Conservation (phyloP, 2,888 invertebrate genomes). For the Tipula helvola region DNA sequence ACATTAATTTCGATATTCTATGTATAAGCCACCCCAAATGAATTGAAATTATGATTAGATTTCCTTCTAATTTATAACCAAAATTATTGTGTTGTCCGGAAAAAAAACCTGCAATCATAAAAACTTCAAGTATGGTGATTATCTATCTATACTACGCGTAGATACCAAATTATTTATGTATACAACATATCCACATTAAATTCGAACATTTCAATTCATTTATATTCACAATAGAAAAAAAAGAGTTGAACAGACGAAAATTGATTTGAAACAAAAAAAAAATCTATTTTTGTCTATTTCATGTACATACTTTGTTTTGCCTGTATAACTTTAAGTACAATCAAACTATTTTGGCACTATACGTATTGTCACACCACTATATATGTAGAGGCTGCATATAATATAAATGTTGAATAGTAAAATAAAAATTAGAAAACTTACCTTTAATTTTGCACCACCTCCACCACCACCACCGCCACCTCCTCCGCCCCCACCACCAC, state of each 20-base stretch:
- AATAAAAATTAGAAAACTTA: conserved; percentile 18
- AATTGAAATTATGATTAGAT: no score
- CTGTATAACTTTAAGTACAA: neutral
- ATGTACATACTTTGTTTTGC: neutral
- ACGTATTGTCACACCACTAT: neutral
- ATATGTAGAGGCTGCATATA: neutral
- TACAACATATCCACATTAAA: no score
- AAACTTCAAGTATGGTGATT: no score
- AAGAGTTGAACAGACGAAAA: neutral
- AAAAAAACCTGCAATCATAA: no score
- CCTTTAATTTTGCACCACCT: conserved; percentile 30
- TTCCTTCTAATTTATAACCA: no score
- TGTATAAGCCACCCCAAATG: no score
- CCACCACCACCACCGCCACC: conserved; percentile 29
- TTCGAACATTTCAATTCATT: neutral
- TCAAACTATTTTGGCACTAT: neutral
- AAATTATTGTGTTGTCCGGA: no score
- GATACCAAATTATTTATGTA: no score
- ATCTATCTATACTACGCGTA: no score
- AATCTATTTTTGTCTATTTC: neutral
- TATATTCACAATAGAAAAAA: neutral
- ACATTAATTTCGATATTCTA: no score
- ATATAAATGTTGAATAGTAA: neutral
- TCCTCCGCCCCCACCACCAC: conserved; percentile 35
- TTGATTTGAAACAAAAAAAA: neutral